Conservation (phyloP, 2,888 invertebrate species). For the Chironomus tentans region DNA sequence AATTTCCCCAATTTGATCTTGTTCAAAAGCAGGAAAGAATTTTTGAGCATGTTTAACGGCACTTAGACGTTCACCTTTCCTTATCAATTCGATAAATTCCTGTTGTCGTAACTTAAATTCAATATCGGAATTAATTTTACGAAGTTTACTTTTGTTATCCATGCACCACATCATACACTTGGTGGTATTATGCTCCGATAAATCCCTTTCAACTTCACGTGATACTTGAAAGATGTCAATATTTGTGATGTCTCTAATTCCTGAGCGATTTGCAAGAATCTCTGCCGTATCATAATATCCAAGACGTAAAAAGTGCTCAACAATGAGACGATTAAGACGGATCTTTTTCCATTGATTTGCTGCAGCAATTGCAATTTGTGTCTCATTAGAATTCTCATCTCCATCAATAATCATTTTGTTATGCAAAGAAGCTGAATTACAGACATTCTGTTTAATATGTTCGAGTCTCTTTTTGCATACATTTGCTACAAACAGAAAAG, state of each 20-base stretch:
- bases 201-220: constrained; percentile 77
- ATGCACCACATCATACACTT: constrained; percentile 93
- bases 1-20: constrained; percentile 76
- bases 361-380: constrained; percentile 39
- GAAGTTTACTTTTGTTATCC: constrained; percentile 89
- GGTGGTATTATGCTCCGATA: constrained; percentile 69
- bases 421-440: constrained; percentile 30
- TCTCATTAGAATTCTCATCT: constrained; percentile 32
- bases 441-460: constrained; percentile 56
- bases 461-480: constrained; percentile 88
- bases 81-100: constrained; percentile 93
- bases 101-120: constrained; percentile 73
- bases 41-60: constrained; percentile 93
- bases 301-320: constrained; percentile 89
- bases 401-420: constrained; percentile 33
- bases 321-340: constrained; percentile 88
- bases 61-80: constrained; percentile 73
- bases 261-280: constrained; percentile 71
- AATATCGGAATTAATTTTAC: constrained; percentile 89
- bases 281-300: constrained; percentile 94
- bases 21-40: constrained; percentile 79
- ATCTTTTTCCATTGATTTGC: constrained; percentile 44
- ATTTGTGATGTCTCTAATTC: constrained; percentile 81
- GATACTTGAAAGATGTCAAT: constrained; percentile 83
- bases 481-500: constrained; percentile 37